These are phyloP conservation scores for Leptopterna dolabrata DNA, from an alignment of 2,888 invertebrate genomes.

Conservation along the genomic window DNA sequence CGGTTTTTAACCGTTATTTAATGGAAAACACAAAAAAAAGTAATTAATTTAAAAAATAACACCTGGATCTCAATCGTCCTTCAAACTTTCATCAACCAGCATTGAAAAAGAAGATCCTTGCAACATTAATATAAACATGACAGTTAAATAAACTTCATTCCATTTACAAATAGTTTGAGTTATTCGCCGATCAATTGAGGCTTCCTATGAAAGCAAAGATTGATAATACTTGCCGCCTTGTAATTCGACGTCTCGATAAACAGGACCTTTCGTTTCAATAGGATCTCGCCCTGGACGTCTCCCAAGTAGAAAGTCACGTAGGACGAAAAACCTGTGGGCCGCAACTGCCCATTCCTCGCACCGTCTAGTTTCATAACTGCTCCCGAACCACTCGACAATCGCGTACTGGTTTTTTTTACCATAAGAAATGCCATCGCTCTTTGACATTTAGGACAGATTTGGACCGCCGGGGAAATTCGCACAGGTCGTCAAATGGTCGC, in stretches of 20 bases:
- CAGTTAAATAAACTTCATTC: no score
- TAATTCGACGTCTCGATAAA: background rate
- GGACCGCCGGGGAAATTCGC: background rate
- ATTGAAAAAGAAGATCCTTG: no score
- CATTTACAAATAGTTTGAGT: no score
- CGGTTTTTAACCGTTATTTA: no score
- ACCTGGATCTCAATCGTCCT: no score
- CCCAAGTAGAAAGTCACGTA: slow-evolving; percentile 47
- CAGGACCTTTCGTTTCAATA: background rate
- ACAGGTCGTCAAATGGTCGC: background rate
- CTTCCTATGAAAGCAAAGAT: no score
- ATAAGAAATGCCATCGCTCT: background rate
- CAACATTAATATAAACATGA: no score
- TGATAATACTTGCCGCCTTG: no score
- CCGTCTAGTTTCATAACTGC: slow-evolving; percentile 18
- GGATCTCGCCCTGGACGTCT: slow-evolving; percentile 3
- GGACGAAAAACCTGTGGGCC: slow-evolving; percentile 41
- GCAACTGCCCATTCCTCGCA: slow-evolving; percentile 6
- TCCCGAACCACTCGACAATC: background rate
- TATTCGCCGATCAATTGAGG: no score
- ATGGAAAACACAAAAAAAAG: no score
- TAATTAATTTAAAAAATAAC: no score
- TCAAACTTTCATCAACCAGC: no score
- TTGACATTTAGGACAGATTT: slow-evolving; percentile 5
- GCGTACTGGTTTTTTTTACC: slow-evolving; percentile 1